Conservation (phyloP, 2,888 invertebrate species). For the Arctia plantaginis region DNA sequence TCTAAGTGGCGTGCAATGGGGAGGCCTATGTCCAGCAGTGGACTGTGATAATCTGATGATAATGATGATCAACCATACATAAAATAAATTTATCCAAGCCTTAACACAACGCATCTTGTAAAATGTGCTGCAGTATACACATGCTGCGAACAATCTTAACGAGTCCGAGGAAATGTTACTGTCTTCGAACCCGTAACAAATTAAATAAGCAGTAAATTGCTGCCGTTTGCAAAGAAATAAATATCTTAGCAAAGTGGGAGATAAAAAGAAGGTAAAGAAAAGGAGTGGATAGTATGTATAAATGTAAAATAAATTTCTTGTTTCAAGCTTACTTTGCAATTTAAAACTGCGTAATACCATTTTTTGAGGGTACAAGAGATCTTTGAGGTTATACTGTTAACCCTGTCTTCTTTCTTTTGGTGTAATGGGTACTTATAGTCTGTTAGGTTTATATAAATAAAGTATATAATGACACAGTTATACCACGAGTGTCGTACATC, state of each 20-base stretch:
- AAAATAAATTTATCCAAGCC: too few relatives aligned
- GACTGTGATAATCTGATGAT: too few relatives aligned
- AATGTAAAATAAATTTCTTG: conserved; percentile 6
- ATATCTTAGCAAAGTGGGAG: conserved; percentile 1
- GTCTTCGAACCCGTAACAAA: neutral
- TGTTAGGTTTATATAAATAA: neutral
- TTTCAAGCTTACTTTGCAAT: conserved; percentile 11
- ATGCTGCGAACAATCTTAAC: neutral
- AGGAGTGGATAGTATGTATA: conserved; percentile 3
- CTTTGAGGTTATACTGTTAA: conserved; percentile 7
- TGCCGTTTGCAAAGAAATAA: neutral
- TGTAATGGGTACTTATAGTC: conserved; percentile 1
- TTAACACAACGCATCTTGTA: neutral
- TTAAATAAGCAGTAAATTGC: conserved; percentile 11
- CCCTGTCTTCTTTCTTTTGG: conserved; percentile 3
- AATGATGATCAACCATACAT: too few relatives aligned
- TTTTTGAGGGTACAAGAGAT: conserved; percentile 3
- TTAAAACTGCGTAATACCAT: neutral
- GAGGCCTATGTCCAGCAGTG: too few relatives aligned
- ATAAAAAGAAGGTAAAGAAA: neutral
- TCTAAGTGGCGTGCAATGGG: too few relatives aligned
- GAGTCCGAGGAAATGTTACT: neutral
- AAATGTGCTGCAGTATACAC: neutral
- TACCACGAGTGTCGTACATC: too few relatives aligned
- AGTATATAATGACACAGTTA: too few relatives aligned